Base-by-base conservation (phyloP, 2,797 vertebrate genomes). In the Malacoraja senta region DNA sequence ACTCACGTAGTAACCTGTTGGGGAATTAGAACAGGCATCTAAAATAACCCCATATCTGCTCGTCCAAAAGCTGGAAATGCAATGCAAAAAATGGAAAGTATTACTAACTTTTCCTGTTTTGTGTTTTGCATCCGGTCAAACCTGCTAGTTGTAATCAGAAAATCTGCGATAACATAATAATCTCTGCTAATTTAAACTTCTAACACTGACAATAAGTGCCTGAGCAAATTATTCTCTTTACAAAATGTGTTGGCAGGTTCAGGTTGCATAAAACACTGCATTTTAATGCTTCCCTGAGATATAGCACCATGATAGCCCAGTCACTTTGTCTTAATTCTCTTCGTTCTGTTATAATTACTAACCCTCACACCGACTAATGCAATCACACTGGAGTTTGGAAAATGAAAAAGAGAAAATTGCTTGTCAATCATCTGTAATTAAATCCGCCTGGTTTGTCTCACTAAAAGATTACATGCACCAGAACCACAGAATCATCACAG, bases 251-350 rank as follows among this genome's bases (percentile, higher is more conserved):
- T 88, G 84, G 84, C 29, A 68, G 84, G 61, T n/a, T 65, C 84
- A 88, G 84, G 84, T 65, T 88, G 84, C 84, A 88, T 63, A 88
- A 65, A 78, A 63, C 65, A 88, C 84, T 88, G 29, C 61, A 0
- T 88, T 74, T 74, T 65, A 68, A 88, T 88, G 63, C 32, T 88
- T 65, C 71, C 84, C 84, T 88, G 84, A 88, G 84, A 65, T 88
- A 65, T 88, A 88, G 84, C 84, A 88, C 61, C 84, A 68, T 65
- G 84, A 8, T 44, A 65, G 61, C n/a, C n/a, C 84, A 88, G 84
- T 65, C 61, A 32, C 84, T 2, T 15, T 32, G 61, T 65, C 61
- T 88, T 63, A 88, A 88, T 63, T 65, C 15, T 17, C 3, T 32
- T n/a, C 63, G 32, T 88, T 32, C 29, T 3, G 26, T 35, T 91